Conservation (phyloP, 2,888 invertebrate genomes). For the Cerastis rubricosa region DNA sequence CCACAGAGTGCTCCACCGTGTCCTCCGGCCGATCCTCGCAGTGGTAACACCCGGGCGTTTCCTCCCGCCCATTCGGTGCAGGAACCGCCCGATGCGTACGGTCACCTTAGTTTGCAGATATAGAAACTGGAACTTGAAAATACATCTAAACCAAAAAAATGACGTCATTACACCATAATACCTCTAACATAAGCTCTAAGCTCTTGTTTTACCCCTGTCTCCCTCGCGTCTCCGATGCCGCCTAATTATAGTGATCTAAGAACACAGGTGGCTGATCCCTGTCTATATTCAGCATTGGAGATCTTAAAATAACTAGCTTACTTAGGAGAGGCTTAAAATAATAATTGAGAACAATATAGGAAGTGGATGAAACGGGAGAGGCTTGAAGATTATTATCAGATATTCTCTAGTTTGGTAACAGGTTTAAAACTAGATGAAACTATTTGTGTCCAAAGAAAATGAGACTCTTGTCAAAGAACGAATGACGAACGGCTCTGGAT, state of each 20-base stretch:
- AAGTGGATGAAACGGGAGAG: background rate
- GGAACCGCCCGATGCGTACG: too few relatives aligned
- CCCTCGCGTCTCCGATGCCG: slow-evolving; percentile 12
- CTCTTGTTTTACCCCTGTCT: slow-evolving; percentile 41
- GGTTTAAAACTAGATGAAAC: background rate
- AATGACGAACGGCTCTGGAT: background rate
- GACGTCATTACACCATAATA: slow-evolving; percentile 14
- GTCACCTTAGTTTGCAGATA: background rate
- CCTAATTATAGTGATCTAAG: slow-evolving; percentile 46
- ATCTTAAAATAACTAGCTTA: slow-evolving; percentile 32
- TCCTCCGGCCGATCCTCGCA: too few relatives aligned
- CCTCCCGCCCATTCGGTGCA: too few relatives aligned
- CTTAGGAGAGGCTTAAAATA: slow-evolving; percentile 28
- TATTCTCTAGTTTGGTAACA: background rate
- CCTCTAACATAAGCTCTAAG: slow-evolving; percentile 18
- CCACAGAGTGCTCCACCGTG: too few relatives aligned
- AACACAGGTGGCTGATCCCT: slow-evolving; percentile 56
- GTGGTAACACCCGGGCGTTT: too few relatives aligned
- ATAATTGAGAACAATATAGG: slow-evolving; percentile 2
- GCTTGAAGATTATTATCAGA: background rate
- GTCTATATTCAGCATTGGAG: slow-evolving; percentile 33
- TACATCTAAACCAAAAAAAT: slow-evolving; percentile 14
- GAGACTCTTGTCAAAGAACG: too few relatives aligned
- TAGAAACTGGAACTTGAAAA: background rate
- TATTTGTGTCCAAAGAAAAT: too few relatives aligned